Base-by-base conservation (phyloP, 2,888 invertebrate species). In the Oscheius onirici region DNA sequence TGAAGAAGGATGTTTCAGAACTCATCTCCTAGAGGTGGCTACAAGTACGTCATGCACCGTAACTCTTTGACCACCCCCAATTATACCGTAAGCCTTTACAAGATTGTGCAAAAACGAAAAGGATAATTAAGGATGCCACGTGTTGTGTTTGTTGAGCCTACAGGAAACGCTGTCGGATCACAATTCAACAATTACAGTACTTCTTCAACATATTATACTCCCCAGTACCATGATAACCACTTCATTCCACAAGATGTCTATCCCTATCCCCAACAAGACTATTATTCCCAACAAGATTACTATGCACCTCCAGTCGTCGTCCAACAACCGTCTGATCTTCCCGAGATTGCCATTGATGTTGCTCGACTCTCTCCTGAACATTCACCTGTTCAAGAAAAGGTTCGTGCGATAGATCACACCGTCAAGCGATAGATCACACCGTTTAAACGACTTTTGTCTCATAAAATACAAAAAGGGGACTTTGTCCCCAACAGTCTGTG, bases 71-170 rank as follows among this genome's bases (percentile, higher is more conserved):
- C 75, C 26, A 60, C 74, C 43, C 75, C 77, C 72, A 75, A 52
- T 72, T 75, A 72, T 78, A 78, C 77, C 71, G 77, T 78, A 10
- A 72, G 77, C n/a, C n/a, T 75, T 65, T 40, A 10, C 6, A 2
- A n/a, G 8, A 44, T 44, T 26, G 10, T 10, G 71, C 69, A 10
- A 24, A 24, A 10, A 46, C 6, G 3, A 46, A 49, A 6, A n/a
- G 20, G 28, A 6, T 49, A 0, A 24, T 63, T 13, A 74, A 83
- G 83, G 80, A 78, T 77, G 78, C 72, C 75, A 70, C 75, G 83
- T 85, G 85, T 78, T 85, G 85, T 79, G 85, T 85, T 85, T 85
- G 85, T 85, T 83, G 84, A 81, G 81, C 79, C 80, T 79, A 79
- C 73, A 46, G 73, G 69, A 51, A 67, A 73, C 58, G 63, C 72